Evolutionary conservation across 2,797 vertebrate species (phyloP).

Genomic region (Liasis olivaceus): DNA sequence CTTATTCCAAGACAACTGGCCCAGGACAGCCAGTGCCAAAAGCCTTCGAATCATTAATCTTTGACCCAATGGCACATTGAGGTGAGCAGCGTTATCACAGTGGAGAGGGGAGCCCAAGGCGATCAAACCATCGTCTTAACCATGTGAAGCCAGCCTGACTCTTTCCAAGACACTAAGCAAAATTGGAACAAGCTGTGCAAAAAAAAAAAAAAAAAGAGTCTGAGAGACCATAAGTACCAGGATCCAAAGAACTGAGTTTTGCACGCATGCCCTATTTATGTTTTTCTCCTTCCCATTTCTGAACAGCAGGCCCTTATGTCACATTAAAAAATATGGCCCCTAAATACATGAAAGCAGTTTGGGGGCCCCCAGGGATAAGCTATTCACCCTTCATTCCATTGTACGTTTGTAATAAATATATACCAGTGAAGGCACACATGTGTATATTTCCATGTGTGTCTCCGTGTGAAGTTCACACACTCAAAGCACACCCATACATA

Average conservation of each 20-base stretch:
- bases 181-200: slow-evolving; percentile 22
- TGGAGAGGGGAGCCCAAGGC: neutral
- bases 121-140: neutral
- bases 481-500: neutral
- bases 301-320: neutral
- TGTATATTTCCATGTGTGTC: neutral
- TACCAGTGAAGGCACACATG: neutral
- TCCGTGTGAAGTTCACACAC: no score
- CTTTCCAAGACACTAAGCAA: slow-evolving; percentile 23
- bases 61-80: neutral
- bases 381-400: slow-evolving; percentile 5
- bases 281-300: neutral
- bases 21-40: no score
- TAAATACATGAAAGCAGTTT: neutral
- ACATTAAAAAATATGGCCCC: neutral
- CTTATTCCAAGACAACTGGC: neutral
- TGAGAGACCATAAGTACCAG: neutral
- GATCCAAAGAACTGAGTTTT: neutral
- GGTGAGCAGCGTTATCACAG: neutral
- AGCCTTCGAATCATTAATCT: neutral
- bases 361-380: neutral
- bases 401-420: neutral
- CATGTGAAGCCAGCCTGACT: neutral
- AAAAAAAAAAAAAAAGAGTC: neutral
- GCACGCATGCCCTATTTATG: no score